These are phyloP conservation scores for Rotaria socialis DNA, from an alignment of 2,888 invertebrate genomes.

Conservation along the genomic window DNA sequence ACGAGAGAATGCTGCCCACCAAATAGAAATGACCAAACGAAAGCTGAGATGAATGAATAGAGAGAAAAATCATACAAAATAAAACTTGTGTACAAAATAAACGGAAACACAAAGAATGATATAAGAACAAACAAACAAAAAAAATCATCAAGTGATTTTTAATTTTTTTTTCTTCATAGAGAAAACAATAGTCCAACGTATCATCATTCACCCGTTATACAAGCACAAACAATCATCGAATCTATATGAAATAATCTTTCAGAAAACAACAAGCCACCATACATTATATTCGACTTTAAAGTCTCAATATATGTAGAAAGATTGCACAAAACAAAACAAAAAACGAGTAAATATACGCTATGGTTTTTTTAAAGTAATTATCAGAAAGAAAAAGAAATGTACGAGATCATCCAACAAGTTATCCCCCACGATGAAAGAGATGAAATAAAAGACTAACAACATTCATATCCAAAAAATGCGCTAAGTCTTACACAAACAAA, in stretches of 20 bases:
- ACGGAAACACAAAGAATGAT: slow-evolving; percentile 1
- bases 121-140: not conserved
- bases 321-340: not conserved
- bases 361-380: not conserved
- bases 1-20: slow-evolving; percentile 7
- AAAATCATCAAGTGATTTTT: not conserved
- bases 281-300: slow-evolving; percentile 15
- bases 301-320: not conserved
- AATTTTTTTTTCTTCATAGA: not conserved
- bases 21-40: not conserved
- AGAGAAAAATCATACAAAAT: slow-evolving; percentile 18
- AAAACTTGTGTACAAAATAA: slow-evolving; percentile 32
- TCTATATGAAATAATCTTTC: not conserved
- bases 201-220: slow-evolving; percentile 1
- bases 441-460: slow-evolving; percentile 16
- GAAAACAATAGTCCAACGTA: not conserved
- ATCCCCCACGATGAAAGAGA: slow-evolving; percentile 13
- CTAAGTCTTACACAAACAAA: slow-evolving; percentile 2
- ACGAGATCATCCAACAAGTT: slow-evolving; percentile 13
- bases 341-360: not conserved
- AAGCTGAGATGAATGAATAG: slow-evolving; percentile 17
- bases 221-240: not conserved
- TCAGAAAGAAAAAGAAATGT: not conserved
- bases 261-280: not conserved
- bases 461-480: slow-evolving; percentile 22